Percentiles rank a stretch among this genome's conserved stretches.
Evolutionary conservation across 2,113 vertebrate genomes (phyloP).

Genomic region (Zeus faber): DNA sequence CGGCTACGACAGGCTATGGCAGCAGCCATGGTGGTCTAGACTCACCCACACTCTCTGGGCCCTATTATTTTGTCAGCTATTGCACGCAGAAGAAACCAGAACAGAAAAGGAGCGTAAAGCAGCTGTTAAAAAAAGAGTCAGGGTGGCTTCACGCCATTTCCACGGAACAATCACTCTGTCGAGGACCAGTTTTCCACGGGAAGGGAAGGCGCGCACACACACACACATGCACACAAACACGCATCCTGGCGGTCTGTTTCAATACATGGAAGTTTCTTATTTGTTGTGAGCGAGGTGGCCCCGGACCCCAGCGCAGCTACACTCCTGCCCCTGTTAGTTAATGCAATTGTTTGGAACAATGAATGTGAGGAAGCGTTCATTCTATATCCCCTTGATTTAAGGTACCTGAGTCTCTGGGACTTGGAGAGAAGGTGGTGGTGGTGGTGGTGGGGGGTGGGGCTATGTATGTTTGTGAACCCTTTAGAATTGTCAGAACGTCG

Average conservation of each 20-base stretch:
- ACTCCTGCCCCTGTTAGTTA: constrained; percentile 23
- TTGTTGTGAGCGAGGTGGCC: constrained; percentile 29
- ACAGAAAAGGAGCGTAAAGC: constrained; percentile 42
- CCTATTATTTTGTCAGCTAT: constrained; percentile 50
- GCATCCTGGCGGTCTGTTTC: constrained; percentile 24
- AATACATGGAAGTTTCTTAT: constrained; percentile 64
- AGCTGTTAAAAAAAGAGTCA: constrained; percentile 40
- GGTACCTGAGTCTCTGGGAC: neutral
- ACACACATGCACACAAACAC: constrained; percentile 11
- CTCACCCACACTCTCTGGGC: constrained; percentile 1
- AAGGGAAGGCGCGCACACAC: constrained; percentile 1
- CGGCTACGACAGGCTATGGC: too few species aligned
- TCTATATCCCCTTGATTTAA: neutral
- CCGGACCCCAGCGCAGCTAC: constrained; percentile 21
- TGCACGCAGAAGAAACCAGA: constrained; percentile 9
- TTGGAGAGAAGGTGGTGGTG: neutral
- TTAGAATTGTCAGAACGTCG: too few species aligned
- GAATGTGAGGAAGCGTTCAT: constrained; percentile 14
- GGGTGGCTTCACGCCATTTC: constrained; percentile 55
- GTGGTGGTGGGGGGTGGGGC: too few species aligned
- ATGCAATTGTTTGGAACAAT: constrained; percentile 36
- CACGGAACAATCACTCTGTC: constrained; percentile 54
- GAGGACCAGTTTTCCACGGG: neutral
- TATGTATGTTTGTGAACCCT: too few species aligned
- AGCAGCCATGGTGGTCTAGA: neutral